phyloP scores from a whole-genome alignment of 2,888 invertebrate species.

The Leucophenga montana region DNA sequence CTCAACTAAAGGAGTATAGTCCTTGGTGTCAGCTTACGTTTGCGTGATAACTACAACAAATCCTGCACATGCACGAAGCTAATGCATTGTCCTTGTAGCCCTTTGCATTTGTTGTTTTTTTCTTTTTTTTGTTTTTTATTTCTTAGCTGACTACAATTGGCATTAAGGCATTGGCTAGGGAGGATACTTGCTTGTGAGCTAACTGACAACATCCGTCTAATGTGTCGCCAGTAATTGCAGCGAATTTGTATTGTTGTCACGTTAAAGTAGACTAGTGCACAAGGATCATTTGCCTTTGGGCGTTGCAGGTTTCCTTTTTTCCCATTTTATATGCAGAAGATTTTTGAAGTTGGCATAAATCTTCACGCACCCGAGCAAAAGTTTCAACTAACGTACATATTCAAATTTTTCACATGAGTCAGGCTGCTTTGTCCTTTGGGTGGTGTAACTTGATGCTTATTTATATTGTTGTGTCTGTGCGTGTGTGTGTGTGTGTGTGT shows the following conservation, averaged over 20 bases:
- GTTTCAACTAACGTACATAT: conserved; percentile 18
- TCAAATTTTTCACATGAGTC: conserved; percentile 18
- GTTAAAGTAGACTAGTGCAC: conserved; percentile 36
- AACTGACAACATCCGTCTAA: conserved; percentile 46
- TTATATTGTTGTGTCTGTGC: no score
- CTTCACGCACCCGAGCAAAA: background rate
- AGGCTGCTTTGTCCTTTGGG: background rate
- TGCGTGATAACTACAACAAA: conserved; percentile 8
- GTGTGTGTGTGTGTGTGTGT: conserved; percentile 20
- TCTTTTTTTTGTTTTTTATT: background rate
- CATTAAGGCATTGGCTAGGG: background rate
- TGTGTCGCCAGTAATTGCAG: conserved; percentile 64
- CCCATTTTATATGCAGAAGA: no score
- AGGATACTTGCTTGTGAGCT: conserved; percentile 55
- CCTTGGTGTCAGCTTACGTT: conserved; percentile 50
- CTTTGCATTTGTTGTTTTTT: background rate
- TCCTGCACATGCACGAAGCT: background rate
- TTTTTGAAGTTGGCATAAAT: background rate
- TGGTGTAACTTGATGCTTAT: no score
- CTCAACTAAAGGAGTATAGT: conserved; percentile 38
- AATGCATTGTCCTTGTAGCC: background rate
- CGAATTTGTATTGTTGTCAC: conserved; percentile 64
- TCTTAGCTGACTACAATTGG: conserved; percentile 20
- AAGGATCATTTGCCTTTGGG: background rate
- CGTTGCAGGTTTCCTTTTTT: background rate